These are phyloP conservation scores for Epizoanthus ramosus DNA, from an alignment of 92 coral and sea anemone species.

Conservation along the genomic window DNA sequence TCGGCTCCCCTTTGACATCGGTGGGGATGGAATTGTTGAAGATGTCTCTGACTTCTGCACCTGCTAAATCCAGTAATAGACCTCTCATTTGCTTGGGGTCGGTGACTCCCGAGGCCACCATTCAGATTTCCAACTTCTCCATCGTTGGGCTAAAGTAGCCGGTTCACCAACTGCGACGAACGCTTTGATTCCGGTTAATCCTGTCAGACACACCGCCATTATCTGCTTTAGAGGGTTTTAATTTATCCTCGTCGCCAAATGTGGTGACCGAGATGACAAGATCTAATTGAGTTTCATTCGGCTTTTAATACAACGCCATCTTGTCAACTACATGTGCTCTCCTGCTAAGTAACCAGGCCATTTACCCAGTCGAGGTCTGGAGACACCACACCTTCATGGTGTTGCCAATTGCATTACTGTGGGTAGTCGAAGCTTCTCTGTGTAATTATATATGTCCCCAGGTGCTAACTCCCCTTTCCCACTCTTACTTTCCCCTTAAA, in stretches of 20 bases:
- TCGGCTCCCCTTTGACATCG: conserved; percentile 36
- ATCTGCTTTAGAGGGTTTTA: background rate
- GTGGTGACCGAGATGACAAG: background rate
- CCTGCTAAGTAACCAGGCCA: no score
- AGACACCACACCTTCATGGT: background rate
- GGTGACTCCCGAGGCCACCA: conserved; percentile 44
- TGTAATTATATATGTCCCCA: no score
- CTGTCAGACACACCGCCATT: conserved; percentile 51
- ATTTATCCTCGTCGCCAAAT: conserved; percentile 14
- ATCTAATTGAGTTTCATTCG: no score
- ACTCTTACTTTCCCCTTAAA: no score
- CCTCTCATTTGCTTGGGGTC: conserved; percentile 53
- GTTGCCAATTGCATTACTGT: no score
- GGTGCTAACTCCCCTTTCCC: no score
- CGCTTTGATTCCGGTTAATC: conserved; percentile 43
- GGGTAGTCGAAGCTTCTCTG: no score
- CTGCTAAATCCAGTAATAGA: conserved; percentile 53
- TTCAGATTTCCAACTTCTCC: conserved; percentile 43
- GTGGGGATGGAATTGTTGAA: conserved; percentile 38
- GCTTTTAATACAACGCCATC: no score
- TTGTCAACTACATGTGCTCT: no score
- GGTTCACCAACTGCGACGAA: conserved; percentile 38
- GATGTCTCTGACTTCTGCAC: conserved; percentile 57
- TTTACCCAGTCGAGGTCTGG: no score
- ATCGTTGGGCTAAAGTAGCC: background rate